Percentiles rank a stretch among this genome's conserved stretches.
These are phyloP conservation scores for Cynodonichthys magdalenae DNA, from an alignment of 2,797 vertebrate genomes.

Conservation along the genomic window DNA sequence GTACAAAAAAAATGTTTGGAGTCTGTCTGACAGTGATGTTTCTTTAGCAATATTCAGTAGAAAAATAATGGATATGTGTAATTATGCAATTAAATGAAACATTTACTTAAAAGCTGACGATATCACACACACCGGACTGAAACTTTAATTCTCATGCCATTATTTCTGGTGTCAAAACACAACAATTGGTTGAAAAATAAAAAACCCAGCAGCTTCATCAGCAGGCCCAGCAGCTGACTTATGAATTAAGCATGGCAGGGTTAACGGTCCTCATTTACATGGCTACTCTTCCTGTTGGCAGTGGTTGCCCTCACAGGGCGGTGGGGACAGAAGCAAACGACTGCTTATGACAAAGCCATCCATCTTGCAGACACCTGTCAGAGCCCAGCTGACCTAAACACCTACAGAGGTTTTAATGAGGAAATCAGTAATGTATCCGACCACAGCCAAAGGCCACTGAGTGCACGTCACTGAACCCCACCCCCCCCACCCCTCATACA, in stretches of 20 bases:
- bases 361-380: conserved; percentile 63
- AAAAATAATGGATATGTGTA: conserved; percentile 1
- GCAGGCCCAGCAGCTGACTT: conserved; percentile 39
- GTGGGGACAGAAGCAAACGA: conserved; percentile 18
- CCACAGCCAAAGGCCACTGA: conserved; percentile 38
- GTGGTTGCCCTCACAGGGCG: conserved; percentile 31
- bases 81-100: conserved; percentile 16
- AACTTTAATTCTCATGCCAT: conserved; percentile 12
- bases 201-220: conserved; percentile 17
- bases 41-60: background rate
- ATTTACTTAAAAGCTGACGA: background rate
- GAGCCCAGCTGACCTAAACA: conserved; percentile 50
- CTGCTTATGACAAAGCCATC: conserved; percentile 49
- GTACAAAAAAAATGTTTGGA: too few relatives aligned
- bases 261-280: conserved; percentile 60
- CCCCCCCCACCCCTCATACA: conserved; percentile 37
- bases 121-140: background rate
- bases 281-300: conserved; percentile 49
- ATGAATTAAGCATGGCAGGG: conserved; percentile 58
- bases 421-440: conserved; percentile 45
- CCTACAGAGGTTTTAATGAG: conserved; percentile 63
- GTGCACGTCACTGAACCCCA: conserved; percentile 39
- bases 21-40: too few relatives aligned
- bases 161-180: conserved; percentile 26
- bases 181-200: conserved; percentile 17